Evolutionary conservation across 2,888 invertebrate genomes (phyloP), one percentile per base, ranked within the genome.

Genomic region (Tipula confusa): DNA sequence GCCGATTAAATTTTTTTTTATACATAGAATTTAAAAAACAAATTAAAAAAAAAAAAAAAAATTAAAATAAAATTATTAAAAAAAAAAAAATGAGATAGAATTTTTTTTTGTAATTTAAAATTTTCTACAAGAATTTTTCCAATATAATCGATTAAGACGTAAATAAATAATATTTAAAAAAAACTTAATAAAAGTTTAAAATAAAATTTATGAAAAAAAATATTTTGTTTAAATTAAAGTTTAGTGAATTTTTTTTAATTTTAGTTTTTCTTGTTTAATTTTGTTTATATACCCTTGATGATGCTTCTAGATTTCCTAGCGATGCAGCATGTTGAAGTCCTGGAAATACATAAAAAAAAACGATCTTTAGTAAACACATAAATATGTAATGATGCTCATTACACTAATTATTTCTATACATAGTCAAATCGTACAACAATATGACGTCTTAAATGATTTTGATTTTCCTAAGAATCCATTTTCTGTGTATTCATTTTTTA

Each of bases 301-400:
- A 87, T 85, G 88, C 87, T 85, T 88, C 89, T 85, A 89, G 90
- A 86, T 89, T 89, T 86, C 89, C 90, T 88, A 89, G 86, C 84
- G 89, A 89, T 86, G 89, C 89, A 85, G 89, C 89, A 87, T 89
- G 89, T 86, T 89, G 89, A 85, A 89, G 86, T 85, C 88, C 88
- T 89, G 87, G 82, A 87, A 88, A 24, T 38, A 84, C 84, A 36
- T 24, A 82, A 82, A 84, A 82, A 84, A 29, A 83, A 79, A 36
- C 83, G 79, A 9, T 9, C 7, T 31, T 31, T 31, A 31, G 31
- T 31, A 83, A n/a, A n/a, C 38, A 13, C 79, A 80, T 29, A 36
- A 36, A 83, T n/a, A n/a, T n/a, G 24, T 83, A 83, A 83, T 64
- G 48, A 33, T 33, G 33, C 33, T 33, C 4, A 33, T 33, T 33